Percentiles rank a stretch among this genome's conserved stretches.
Evolutionary conservation across 2,888 invertebrate genomes (phyloP).

Genomic region (Copidosoma aretas): DNA sequence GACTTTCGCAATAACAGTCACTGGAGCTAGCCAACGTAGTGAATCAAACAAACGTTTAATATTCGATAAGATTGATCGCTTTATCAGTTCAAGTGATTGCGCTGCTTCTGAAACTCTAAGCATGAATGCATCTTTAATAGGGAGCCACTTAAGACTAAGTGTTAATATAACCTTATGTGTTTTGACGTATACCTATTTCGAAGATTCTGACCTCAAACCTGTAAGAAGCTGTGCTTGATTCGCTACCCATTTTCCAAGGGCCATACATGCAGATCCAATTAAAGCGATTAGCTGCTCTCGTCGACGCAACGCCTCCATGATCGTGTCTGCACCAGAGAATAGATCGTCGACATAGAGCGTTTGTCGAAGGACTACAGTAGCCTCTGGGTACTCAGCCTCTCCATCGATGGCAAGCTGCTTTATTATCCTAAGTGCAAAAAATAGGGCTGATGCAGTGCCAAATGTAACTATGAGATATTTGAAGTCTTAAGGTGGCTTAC

Average conservation of each 20-base stretch:
- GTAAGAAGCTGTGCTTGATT: not conserved
- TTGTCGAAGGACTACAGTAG: not conserved
- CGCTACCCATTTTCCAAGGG: slow-evolving; percentile 15
- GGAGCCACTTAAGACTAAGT: too few relatives aligned
- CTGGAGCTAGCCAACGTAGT: too few relatives aligned
- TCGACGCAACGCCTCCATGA: not conserved
- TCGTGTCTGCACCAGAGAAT: not conserved
- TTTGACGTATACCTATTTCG: too few relatives aligned
- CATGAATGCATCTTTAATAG: too few relatives aligned
- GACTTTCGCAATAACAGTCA: too few relatives aligned
- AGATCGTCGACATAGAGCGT: slow-evolving; percentile 8
- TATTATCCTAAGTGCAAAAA: not conserved
- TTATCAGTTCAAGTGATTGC: too few relatives aligned
- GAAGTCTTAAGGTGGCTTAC: too few relatives aligned
- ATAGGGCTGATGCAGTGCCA: slow-evolving; percentile 9
- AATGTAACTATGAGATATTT: not conserved
- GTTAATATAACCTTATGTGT: too few relatives aligned
- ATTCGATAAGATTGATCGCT: too few relatives aligned
- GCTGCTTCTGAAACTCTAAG: too few relatives aligned
- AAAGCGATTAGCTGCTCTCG: not conserved
- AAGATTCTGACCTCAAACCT: too few relatives aligned
- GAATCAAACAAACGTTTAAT: too few relatives aligned
- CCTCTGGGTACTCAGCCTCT: not conserved
- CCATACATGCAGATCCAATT: slow-evolving; percentile 1
- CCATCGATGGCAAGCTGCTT: slow-evolving; percentile 9